A percentile compares a stretch with the other conserved stretches of the same genome.
Evolutionary conservation across 1,140 invertebrate species (phyloP).

Genomic region (Pogonus chalceus): DNA sequence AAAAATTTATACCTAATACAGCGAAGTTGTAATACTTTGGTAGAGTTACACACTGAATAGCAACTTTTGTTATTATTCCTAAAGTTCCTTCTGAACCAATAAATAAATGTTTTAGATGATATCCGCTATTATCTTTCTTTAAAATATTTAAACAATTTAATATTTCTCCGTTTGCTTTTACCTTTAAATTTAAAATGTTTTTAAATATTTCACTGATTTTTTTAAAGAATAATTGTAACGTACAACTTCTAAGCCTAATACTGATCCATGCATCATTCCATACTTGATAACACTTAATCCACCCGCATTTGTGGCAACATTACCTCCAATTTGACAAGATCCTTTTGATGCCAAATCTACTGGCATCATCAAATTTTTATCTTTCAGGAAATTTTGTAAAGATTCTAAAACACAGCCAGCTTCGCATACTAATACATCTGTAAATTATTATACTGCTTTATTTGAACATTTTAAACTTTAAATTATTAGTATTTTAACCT

Average conservation of each 20-base stretch:
- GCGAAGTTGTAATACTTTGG: slow-evolving; percentile 74
- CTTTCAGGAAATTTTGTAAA: slow-evolving; percentile 63
- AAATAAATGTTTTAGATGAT: slow-evolving; percentile 93
- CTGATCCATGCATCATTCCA: slow-evolving; percentile 86
- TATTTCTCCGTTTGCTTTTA: slow-evolving; percentile 80
- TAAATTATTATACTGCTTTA: background rate
- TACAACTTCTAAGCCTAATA: slow-evolving; percentile 86
- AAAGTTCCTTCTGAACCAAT: slow-evolving; percentile 96
- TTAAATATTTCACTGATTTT: too few species aligned
- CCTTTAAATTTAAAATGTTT: slow-evolving; percentile 51
- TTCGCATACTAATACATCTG: slow-evolving; percentile 77
- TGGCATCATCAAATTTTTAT: slow-evolving; percentile 78
- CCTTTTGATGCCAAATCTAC: slow-evolving; percentile 94
- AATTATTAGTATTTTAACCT: slow-evolving; percentile 42
- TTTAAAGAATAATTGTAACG: too few species aligned
- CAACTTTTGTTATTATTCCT: slow-evolving; percentile 87
- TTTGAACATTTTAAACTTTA: background rate
- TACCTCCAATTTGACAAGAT: slow-evolving; percentile 95
- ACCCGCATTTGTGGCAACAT: slow-evolving; percentile 93
- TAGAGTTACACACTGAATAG: slow-evolving; percentile 76
- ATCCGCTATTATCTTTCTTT: slow-evolving; percentile 96
- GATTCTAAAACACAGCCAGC: slow-evolving; percentile 86
- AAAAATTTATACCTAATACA: slow-evolving; percentile 60
- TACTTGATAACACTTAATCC: slow-evolving; percentile 85
- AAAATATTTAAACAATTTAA: slow-evolving; percentile 75